Evolutionary conservation across 2,797 vertebrate genomes (phyloP).

Genomic region (Periparus ater): DNA sequence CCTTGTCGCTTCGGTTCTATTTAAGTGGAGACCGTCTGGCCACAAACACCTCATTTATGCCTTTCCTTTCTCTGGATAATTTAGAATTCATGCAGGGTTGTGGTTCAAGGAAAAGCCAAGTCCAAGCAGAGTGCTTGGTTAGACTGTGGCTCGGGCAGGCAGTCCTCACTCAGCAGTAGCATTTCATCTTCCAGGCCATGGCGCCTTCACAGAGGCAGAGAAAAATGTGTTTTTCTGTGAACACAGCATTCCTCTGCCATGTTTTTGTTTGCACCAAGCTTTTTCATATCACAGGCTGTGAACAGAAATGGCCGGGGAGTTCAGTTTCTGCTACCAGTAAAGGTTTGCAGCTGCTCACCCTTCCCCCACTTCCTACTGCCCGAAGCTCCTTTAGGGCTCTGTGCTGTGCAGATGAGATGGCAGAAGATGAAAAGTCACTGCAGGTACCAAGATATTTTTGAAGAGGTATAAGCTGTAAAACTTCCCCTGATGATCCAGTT

Average conservation of each 20-base stretch:
- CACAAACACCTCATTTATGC: constrained; percentile 66
- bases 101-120: constrained; percentile 20
- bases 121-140: background rate
- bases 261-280: background rate
- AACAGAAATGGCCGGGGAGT: background rate
- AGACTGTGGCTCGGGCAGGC: background rate
- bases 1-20: constrained; percentile 48
- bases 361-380: background rate
- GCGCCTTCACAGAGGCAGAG: constrained; percentile 13
- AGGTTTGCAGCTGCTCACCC: background rate
- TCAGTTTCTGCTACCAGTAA: background rate
- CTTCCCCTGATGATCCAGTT: background rate
- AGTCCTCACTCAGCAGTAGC: constrained; percentile 29
- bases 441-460: background rate
- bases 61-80: constrained; percentile 31
- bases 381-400: background rate
- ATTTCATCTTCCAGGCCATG: constrained; percentile 12
- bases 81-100: constrained; percentile 44
- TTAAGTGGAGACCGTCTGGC: constrained; percentile 72
- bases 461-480: background rate
- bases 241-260: background rate
- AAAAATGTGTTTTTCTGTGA: background rate
- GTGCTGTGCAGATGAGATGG: background rate
- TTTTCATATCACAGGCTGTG: background rate
- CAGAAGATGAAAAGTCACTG: background rate